These are phyloP conservation scores for Panagrolaimus sp. DNA, from an alignment of 1,140 invertebrate genomes.

Conservation along the genomic window DNA sequence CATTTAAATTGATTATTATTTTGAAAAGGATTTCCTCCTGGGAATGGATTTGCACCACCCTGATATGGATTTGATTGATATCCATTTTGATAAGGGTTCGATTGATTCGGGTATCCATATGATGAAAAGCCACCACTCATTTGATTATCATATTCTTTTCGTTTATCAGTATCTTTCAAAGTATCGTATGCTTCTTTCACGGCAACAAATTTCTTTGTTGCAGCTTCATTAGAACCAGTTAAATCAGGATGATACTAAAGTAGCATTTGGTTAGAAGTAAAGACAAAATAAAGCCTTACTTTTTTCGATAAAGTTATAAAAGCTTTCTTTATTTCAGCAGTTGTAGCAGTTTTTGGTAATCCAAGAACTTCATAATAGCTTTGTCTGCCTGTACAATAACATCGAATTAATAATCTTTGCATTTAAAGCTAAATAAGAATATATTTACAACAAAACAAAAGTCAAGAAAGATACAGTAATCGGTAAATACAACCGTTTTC, in stretches of 20 bases:
- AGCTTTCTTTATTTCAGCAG: slow-evolving; percentile 7
- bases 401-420: not conserved
- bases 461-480: not conserved
- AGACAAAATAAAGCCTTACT: not conserved
- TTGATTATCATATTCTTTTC: not conserved
- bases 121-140: not conserved
- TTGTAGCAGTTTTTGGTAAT: not conserved
- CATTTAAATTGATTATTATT: too few species aligned
- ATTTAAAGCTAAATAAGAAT: not conserved
- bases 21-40: too few species aligned
- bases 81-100: not conserved
- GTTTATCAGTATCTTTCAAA: not conserved
- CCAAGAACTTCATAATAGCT: slow-evolving; percentile 4
- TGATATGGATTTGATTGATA: not conserved
- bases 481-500: not conserved
- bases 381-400: not conserved
- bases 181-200: slow-evolving; percentile 6
- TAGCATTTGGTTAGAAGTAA: not conserved
- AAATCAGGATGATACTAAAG: slow-evolving; percentile 1
- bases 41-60: too few species aligned
- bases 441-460: not conserved
- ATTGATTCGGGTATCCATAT: not conserved
- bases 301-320: slow-evolving; percentile 1
- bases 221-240: slow-evolving; percentile 2
- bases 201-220: slow-evolving; percentile 10